These are phyloP conservation scores for Vanessa tameamea DNA, from an alignment of 1,140 invertebrate genomes.

Conservation along the genomic window DNA sequence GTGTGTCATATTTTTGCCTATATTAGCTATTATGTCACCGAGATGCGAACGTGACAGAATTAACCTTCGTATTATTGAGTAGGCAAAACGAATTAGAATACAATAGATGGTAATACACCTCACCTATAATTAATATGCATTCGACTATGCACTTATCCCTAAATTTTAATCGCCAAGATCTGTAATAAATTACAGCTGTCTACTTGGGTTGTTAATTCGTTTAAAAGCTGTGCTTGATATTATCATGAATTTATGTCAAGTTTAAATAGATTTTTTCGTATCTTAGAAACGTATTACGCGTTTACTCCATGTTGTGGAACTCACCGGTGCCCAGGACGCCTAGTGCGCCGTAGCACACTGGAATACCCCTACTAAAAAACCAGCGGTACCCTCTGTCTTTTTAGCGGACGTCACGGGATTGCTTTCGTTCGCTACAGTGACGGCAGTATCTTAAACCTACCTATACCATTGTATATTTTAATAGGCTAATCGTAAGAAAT, in stretches of 20 bases:
- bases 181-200: slow-evolving; percentile 19
- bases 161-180: slow-evolving; percentile 18
- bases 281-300: too few species aligned
- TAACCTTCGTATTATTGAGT: slow-evolving; percentile 65
- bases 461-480: too few species aligned
- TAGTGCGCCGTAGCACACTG: too few species aligned
- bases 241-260: background rate
- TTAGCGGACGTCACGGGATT: too few species aligned
- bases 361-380: too few species aligned
- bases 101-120: slow-evolving; percentile 60
- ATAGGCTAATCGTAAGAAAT: too few species aligned
- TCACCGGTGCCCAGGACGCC: too few species aligned
- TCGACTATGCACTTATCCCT: slow-evolving; percentile 19
- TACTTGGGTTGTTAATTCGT: background rate
- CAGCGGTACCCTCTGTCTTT: too few species aligned
- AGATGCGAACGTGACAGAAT: slow-evolving; percentile 57
- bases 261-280: background rate
- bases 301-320: too few species aligned
- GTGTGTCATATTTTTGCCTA: slow-evolving; percentile 28
- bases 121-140: slow-evolving; percentile 67
- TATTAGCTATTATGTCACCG: slow-evolving; percentile 34
- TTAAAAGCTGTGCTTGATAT: background rate
- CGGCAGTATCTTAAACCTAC: too few species aligned
- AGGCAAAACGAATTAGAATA: slow-evolving; percentile 72
- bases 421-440: too few species aligned